Evolutionary conservation across 1,140 invertebrate species (phyloP), one percentile per base, ranked within the genome.

Genomic region (Dermatophagoides farinae): DNA sequence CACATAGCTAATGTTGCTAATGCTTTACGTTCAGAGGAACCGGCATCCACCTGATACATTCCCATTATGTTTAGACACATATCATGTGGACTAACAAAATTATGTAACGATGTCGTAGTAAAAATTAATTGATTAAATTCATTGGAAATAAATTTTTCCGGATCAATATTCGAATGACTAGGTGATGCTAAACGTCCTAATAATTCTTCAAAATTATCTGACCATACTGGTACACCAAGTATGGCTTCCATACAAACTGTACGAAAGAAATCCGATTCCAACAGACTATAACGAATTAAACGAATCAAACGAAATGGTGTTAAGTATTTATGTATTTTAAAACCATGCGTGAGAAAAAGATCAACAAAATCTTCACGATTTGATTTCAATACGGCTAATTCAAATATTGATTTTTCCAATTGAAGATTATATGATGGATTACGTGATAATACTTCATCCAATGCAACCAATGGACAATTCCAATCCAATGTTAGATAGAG

Each of bases 321-420:
- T 1, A 75, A 61, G 54, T 70, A 74, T 50, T 71, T 69, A 54
- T 72, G 72, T 40, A 75, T 64, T 60, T 67, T 65, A 59, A 75
- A 71, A 23, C 72, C 72, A 52, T 72, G 68, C 39, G 71, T 67
- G 9, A 76, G 60, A 60, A 76, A 75, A 14, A 75, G 61, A 25
- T 73, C 72, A 0, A 76, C 70, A 66, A 76, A 76, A 41, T 69
- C 70, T 65, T 76, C 74, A 39, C 74, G 68, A 40, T 72, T 67
- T 18, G 66, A 66, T 57, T 68, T 65, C 10, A 73, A 43, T 22
- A 76, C 57, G 0, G 73, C 71, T 57, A 71, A 65, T 59, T 74
- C 70, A 66, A 76, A 75, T 31, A 75, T 64, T 22, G 68, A 64
- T 59, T 72, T 70, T 37, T 73, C 69, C 8, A 75, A 68, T 70